Evolutionary conservation across 2,797 vertebrate species (phyloP).

Genomic region (Cetoscarus ocellatus): DNA sequence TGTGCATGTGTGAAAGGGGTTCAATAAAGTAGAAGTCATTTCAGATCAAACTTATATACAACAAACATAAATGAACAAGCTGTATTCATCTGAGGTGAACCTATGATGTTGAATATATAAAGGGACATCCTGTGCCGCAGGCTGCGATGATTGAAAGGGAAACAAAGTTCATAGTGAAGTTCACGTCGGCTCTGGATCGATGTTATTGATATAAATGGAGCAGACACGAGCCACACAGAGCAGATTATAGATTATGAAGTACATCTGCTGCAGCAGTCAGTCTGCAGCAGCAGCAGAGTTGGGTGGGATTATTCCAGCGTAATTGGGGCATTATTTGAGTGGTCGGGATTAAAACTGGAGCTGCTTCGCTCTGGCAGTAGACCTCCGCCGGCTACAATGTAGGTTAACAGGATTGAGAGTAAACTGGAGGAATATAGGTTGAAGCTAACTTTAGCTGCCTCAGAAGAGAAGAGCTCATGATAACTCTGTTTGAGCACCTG

Average conservation of each 20-base stretch:
- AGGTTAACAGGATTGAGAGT: conserved; percentile 58
- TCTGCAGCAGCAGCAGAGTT: background rate
- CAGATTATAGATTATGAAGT: conserved; percentile 63
- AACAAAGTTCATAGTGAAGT: background rate
- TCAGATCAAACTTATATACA: background rate
- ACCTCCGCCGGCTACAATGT: conserved; percentile 47
- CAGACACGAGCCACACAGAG: conserved; percentile 22
- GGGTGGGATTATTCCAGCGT: conserved; percentile 65
- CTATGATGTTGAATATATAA: background rate
- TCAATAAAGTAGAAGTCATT: background rate
- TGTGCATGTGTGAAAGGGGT: background rate
- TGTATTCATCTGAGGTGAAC: background rate
- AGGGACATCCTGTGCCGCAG: background rate
- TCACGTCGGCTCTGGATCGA: conserved; percentile 13
- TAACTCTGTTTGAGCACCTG: background rate
- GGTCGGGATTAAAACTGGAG: conserved; percentile 60
- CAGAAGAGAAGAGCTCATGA: conserved; percentile 3
- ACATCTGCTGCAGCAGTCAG: conserved; percentile 31
- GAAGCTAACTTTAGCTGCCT: conserved; percentile 34
- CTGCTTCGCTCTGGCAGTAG: conserved; percentile 26
- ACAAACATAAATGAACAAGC: background rate
- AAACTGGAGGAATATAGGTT: conserved; percentile 49
- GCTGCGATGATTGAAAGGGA: conserved; percentile 35
- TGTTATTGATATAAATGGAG: conserved; percentile 41
- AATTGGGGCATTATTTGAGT: conserved; percentile 58